Evolutionary conservation across 1,140 invertebrate species (phyloP), one percentile per base, ranked within the genome.

Genomic region (Musca vetustissima): DNA sequence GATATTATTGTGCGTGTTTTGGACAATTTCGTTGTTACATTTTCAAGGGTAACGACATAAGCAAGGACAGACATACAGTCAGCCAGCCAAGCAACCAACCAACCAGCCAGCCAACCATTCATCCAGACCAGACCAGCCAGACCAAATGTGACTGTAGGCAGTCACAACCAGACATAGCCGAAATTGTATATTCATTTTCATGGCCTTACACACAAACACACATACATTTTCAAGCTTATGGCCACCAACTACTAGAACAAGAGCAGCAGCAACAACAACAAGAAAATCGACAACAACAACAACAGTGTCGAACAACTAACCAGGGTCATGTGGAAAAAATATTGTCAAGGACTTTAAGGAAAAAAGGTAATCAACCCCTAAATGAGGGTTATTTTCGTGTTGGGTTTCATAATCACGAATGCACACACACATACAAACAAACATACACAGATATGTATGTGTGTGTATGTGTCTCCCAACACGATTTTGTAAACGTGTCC

Each of bases 351-450:
- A 32, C 55, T 59, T 28, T 15, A n/a, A n/a, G n/a, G 49, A 19
- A 19, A 32, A 22, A 59, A 59, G 55, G 55, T 59, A 59, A 59
- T 59, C 55, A 59, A 59, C 55, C 55, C 55, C 25, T 59, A 59
- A 59, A 59, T 59, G 15, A 28, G 15, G 24, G 15, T 59, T 28
- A 7, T 14, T 55, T n/a, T n/a, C 24, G 17, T 28, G 1, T 28
- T 52, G 1, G 4, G 8, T 59, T 28, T 32, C 28, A 52, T 59
- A 59, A 59, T 59, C 55, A 32, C 8, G 3, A 28, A 4, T 28
- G n/a, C n/a, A n/a, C n/a, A n/a, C n/a, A n/a, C n/a, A n/a, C n/a
- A n/a, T n/a, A n/a, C n/a, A n/a, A n/a, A n/a, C n/a, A n/a, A n/a
- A n/a, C n/a, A n/a, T n/a, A n/a, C n/a, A 22, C 14, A 55, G 22